A percentile compares a stretch with the other conserved stretches of the same genome.
phyloP scores from a whole-genome alignment of 2,797 vertebrate genomes.

The Rhinella marina region DNA sequence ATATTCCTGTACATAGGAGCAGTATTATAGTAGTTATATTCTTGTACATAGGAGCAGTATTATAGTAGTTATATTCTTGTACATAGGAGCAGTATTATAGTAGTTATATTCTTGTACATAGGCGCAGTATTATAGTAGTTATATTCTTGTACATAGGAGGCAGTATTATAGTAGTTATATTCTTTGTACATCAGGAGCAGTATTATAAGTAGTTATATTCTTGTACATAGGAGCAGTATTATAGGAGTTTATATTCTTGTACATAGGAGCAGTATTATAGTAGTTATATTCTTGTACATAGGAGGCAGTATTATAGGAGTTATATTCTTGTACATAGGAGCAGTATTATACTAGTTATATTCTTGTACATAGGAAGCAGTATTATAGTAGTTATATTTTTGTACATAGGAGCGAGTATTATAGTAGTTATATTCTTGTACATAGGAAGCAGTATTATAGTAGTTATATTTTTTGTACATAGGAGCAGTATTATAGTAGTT shows the following conservation, averaged over 20 bases:
- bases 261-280: constrained; percentile 2
- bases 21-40: not conserved
- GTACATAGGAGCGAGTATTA: not conserved
- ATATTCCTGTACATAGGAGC: too few species aligned
- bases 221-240: constrained; percentile 9
- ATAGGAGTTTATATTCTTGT: constrained; percentile 8
- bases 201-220: constrained; percentile 27
- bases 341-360: constrained; percentile 19
- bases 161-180: constrained; percentile 2
- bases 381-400: constrained; percentile 13
- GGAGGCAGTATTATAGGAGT: not conserved
- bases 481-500: constrained; percentile 20
- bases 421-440: not conserved
- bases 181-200: not conserved
- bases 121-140: constrained; percentile 11
- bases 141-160: constrained; percentile 3
- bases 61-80: not conserved
- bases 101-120: not conserved
- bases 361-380: not conserved
- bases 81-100: not conserved
- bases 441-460: not conserved
- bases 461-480: constrained; percentile 17
- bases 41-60: not conserved
- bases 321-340: not conserved
- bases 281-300: not conserved